phyloP scores from a whole-genome alignment of 2,888 invertebrate genomes.

The Iselma pallidipennis region DNA sequence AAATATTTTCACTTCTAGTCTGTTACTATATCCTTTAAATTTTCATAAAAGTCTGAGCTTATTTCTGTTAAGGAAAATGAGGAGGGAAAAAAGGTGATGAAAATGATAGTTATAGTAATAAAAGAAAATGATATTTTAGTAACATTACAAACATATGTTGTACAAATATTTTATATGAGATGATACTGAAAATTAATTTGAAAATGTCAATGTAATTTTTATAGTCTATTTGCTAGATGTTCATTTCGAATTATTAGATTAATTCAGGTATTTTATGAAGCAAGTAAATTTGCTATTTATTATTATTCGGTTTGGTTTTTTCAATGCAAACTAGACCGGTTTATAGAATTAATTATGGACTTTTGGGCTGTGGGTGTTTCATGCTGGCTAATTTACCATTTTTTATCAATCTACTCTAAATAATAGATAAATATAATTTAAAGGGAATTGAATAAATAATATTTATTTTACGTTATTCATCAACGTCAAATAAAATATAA shows the following conservation, averaged over 20 bases:
- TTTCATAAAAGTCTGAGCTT: no score
- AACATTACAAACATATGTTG: not conserved
- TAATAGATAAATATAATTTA: not conserved
- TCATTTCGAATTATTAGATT: not conserved
- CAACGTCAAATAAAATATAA: not conserved
- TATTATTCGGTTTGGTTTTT: no score
- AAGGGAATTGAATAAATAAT: not conserved
- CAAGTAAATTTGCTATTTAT: no score
- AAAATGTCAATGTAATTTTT: not conserved
- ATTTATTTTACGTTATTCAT: not conserved
- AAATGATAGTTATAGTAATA: no score
- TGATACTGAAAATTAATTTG: not conserved
- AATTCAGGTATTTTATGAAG: no score
- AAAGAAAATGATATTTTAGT: no score
- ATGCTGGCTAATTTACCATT: no score
- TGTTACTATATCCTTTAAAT: not conserved
- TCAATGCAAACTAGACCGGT: no score
- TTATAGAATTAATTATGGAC: no score
- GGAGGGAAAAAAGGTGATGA: no score
- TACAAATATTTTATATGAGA: not conserved
- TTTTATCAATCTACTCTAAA: no score
- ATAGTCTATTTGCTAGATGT: not conserved
- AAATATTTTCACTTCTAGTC: not conserved
- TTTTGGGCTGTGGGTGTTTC: no score
- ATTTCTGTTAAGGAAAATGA: not conserved